phyloP scores from a whole-genome alignment of 23 tunicate genomes.

The Diplosoma virens region DNA sequence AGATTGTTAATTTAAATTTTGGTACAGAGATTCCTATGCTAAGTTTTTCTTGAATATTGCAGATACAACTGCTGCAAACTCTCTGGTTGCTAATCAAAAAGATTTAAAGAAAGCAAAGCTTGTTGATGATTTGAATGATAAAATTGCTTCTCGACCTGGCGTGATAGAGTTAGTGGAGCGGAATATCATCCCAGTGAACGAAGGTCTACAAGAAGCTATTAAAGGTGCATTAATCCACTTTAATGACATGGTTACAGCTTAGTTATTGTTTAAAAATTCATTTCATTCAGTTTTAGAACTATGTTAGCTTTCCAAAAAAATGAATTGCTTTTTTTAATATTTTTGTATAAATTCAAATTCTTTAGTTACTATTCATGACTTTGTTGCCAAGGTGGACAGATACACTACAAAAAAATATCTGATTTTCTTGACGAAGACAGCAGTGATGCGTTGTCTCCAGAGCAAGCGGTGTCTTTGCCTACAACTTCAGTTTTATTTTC shows the following conservation, averaged over 20 bases:
- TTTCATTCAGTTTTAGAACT: background rate
- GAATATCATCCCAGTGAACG: slow-evolving; percentile 84
- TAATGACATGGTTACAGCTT: background rate
- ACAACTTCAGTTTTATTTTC: slow-evolving; percentile 8
- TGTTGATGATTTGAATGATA: slow-evolving; percentile 90
- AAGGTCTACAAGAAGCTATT: slow-evolving; percentile 70
- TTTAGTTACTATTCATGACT: too few species aligned
- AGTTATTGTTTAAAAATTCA: background rate
- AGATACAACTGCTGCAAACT: slow-evolving; percentile 75
- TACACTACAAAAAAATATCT: slow-evolving; percentile 80
- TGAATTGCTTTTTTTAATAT: background rate
- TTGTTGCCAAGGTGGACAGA: slow-evolving; percentile 63
- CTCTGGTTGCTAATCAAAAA: slow-evolving; percentile 80
- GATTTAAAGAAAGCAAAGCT: slow-evolving; percentile 88
- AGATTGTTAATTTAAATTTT: too few species aligned
- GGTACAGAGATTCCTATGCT: too few species aligned
- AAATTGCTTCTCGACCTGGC: slow-evolving; percentile 83
- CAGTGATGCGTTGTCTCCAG: slow-evolving; percentile 88
- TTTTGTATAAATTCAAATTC: background rate
- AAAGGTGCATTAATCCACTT: slow-evolving; percentile 41
- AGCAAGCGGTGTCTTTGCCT: slow-evolving; percentile 21
- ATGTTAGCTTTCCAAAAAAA: background rate
- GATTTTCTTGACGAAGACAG: slow-evolving; percentile 69
- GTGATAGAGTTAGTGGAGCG: slow-evolving; percentile 87
- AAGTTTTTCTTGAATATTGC: too few species aligned